Evolutionary conservation across 2,797 vertebrate genomes (phyloP).

Genomic region (Poliocrania exsul): DNA sequence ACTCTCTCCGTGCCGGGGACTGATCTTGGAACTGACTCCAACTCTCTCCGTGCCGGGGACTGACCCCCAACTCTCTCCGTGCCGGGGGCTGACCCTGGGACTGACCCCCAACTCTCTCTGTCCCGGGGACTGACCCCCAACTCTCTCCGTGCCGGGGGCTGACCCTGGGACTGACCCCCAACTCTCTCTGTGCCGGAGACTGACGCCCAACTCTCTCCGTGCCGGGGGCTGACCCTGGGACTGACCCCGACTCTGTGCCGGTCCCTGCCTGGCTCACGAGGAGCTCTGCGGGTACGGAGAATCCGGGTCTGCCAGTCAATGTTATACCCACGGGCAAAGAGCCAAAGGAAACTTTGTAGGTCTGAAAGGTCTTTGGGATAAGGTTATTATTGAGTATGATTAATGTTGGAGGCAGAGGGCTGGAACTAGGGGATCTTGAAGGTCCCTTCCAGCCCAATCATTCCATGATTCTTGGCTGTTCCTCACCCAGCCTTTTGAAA

Average conservation of each 20-base stretch:
- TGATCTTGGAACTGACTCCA: too few species aligned
- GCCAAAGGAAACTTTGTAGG: not conserved
- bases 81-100: too few species aligned
- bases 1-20: too few species aligned
- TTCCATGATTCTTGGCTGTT: not conserved
- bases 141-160: too few species aligned
- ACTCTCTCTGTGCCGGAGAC: too few species aligned
- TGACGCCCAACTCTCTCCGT: too few species aligned
- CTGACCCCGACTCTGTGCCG: not conserved
- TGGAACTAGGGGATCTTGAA: not conserved
- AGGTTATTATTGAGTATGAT: not conserved
- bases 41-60: too few species aligned
- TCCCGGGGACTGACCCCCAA: too few species aligned
- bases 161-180: too few species aligned
- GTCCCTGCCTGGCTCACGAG: not conserved
- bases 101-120: too few species aligned
- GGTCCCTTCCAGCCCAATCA: not conserved
- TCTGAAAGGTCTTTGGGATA: not conserved
- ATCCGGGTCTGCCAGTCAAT: not conserved
- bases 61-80: too few species aligned
- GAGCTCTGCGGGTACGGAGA: not conserved
- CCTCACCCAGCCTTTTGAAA: not conserved
- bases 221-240: too few species aligned
- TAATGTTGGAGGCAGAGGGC: accelerated
- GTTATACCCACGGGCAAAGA: not conserved